Base-by-base conservation (phyloP, 2,888 invertebrate genomes). In the Brachyptera risi region DNA sequence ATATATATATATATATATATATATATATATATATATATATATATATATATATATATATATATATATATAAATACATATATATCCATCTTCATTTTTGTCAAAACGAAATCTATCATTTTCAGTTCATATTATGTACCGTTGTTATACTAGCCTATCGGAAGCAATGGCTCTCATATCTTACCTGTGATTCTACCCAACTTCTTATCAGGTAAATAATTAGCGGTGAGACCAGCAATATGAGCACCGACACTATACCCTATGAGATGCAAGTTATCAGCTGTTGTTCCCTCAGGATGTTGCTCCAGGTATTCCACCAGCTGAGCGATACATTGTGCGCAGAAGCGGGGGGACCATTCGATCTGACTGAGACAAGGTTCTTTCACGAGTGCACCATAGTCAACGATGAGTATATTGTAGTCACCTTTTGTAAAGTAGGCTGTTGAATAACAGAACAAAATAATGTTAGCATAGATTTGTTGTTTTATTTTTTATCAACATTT, bases 191-290 rank as follows among this genome's bases (percentile, higher is more conserved):
- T 80, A 23, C 92, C 92, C 56, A 92, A 77, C 75, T 90, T 92
- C 38, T 90, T 90, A 69, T 85, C 82, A 11, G 67, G 66, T 38
- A 92, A 72, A 69, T 86, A 87, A 73, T 92, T 92, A 37, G 92
- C 89, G 0, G 90, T 86, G 44, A 92, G 78, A 0, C 92, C 92
- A 3, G 90, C 85, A 62, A 92, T 92, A 70, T 92, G 92, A 0
- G 92, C 91, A 1, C 92, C 92, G 23, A 92, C 89, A 72, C 91
- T 91, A 76, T 92, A 92, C 0, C 92, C 92, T 60, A 92, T 86
- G 1, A 92, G 82, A 73, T 92, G 92, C 35, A 92, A 73, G 62
- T 83, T 80, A 71, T 90, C 87, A 0, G 90, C 89, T 26, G 79
- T 81, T 0, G 88, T 83, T 0, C 90, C 84, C 67, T 90, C 83